phyloP scores from a whole-genome alignment of 2,888 invertebrate genomes.

The Busseola fusca region DNA sequence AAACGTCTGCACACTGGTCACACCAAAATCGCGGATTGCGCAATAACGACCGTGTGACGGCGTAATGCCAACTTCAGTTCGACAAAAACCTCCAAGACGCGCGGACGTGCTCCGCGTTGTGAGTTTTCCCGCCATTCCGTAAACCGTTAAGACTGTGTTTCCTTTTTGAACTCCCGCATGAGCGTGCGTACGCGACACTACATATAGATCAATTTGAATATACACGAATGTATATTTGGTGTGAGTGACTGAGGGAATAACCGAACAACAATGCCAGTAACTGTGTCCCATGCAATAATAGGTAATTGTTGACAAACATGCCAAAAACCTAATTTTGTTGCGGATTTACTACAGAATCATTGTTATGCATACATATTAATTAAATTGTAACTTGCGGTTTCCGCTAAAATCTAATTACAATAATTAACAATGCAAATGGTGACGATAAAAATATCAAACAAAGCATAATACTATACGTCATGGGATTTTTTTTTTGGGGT shows the following conservation, averaged over 20 bases:
- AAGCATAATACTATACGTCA: background rate
- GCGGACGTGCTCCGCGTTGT: too few species aligned
- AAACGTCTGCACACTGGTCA: too few species aligned
- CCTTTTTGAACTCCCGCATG: too few species aligned
- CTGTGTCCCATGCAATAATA: constrained; percentile 1
- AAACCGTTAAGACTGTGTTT: too few species aligned
- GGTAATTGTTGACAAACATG: background rate
- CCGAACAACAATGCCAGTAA: background rate
- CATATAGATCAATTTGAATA: background rate
- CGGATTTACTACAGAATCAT: background rate
- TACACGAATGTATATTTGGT: background rate
- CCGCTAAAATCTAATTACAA: background rate
- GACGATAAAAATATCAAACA: background rate
- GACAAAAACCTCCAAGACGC: too few species aligned
- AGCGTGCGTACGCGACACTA: too few species aligned
- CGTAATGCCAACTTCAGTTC: too few species aligned
- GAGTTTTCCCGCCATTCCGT: too few species aligned
- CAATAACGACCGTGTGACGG: too few species aligned
- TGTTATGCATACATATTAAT: too few species aligned
- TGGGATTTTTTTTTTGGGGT: too few species aligned
- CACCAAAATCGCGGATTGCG: too few species aligned
- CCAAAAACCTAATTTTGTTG: background rate
- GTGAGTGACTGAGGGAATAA: background rate
- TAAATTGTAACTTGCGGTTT: background rate
- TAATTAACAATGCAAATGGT: background rate